Base-by-base conservation (phyloP, 2,888 invertebrate genomes). In the Pterobdella sp. region DNA sequence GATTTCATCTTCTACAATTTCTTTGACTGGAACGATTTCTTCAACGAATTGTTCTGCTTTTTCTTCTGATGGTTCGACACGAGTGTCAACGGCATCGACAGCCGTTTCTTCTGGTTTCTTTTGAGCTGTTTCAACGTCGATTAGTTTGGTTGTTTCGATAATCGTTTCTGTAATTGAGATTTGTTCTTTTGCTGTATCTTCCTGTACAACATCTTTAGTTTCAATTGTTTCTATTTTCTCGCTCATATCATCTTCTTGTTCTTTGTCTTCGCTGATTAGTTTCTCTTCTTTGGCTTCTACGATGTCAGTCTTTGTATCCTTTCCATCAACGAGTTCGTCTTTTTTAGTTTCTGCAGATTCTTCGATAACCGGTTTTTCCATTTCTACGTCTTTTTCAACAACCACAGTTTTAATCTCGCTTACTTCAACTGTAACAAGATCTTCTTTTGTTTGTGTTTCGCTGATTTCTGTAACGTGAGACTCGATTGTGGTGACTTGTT, bases 191-290 rank as follows among this genome's bases (percentile, higher is more conserved):
- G n/a, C n/a, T n/a, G n/a, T n/a, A n/a, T n/a, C n/a, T n/a, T n/a
- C n/a, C n/a, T n/a, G n/a, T n/a, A n/a, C n/a, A n/a, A n/a, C n/a
- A n/a, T n/a, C n/a, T n/a, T n/a, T n/a, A n/a, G n/a, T n/a, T n/a
- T n/a, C n/a, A n/a, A n/a, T n/a, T n/a, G n/a, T n/a, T n/a, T n/a
- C n/a, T n/a, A n/a, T n/a, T n/a, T n/a, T n/a, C n/a, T n/a, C n/a
- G n/a, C n/a, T n/a, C n/a, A n/a, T n/a, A n/a, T 68, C 37, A 31
- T 68, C 36, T 68, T 31, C 37, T 68, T 1, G 22, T n/a, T 65
- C 31, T 65, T 65, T 7, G 18, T 65, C 65, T 1, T 1, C 34
- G 4, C 34, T 34, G 1, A 4, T 26, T 60, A 26, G 1, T 60
- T 60, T 10, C 34, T 65, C 65, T 32, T 42, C 3, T 22, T 67